phyloP scores from a whole-genome alignment of 2,797 vertebrate genomes.

The Silurus aristotelis region DNA sequence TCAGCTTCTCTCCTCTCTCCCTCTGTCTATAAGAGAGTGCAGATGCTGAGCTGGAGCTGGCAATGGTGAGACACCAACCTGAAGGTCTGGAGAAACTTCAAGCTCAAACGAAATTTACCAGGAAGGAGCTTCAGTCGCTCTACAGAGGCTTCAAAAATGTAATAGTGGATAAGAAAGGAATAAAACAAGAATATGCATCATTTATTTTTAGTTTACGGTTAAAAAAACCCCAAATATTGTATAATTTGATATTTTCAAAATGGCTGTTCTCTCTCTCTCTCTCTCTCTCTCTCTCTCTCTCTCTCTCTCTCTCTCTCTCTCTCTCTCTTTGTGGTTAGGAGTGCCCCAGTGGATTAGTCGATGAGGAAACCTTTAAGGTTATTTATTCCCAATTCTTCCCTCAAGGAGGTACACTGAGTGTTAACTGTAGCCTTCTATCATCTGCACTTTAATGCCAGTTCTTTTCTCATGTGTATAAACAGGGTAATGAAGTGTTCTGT shows the following conservation, averaged over 20 bases:
- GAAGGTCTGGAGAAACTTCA: constrained; percentile 90
- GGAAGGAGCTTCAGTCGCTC: constrained; percentile 89
- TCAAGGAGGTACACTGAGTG: constrained; percentile 82
- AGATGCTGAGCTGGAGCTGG: constrained; percentile 86
- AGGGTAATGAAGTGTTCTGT: background rate
- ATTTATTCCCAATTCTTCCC: constrained; percentile 97
- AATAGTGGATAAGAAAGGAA: constrained; percentile 56
- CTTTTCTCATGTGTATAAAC: background rate
- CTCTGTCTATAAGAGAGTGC: constrained; percentile 73
- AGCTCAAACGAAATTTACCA: constrained; percentile 88
- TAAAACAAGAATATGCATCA: background rate
- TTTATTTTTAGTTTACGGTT: background rate
- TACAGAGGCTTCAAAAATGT: constrained; percentile 96
- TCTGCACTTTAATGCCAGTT: background rate
- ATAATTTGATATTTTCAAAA: background rate
- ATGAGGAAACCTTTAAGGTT: constrained; percentile 91
- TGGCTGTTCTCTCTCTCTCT: background rate
- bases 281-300: constrained; percentile 3
- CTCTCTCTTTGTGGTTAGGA: constrained; percentile 73
- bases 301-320: constrained; percentile 17
- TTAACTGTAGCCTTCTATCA: background rate
- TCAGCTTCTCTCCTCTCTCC: constrained; percentile 23
- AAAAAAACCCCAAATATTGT: background rate
- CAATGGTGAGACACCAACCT: constrained; percentile 84
- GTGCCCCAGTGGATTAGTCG: constrained; percentile 90